These are phyloP conservation scores for Channa maculata DNA, from an alignment of 2,113 vertebrate genomes.

Conservation along the genomic window DNA sequence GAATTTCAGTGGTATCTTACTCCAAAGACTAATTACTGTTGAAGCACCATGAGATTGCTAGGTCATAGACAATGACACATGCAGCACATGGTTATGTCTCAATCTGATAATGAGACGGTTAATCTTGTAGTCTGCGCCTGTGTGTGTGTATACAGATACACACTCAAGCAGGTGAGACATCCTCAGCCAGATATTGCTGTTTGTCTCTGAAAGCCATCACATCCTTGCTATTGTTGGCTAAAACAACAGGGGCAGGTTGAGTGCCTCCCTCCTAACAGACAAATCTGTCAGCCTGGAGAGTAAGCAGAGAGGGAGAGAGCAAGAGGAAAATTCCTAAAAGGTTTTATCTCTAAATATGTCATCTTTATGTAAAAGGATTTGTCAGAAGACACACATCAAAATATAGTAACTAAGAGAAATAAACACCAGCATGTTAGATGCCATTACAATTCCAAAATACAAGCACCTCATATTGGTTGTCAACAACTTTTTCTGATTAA, in stretches of 20 bases:
- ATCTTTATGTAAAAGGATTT: constrained; percentile 18
- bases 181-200: constrained; percentile 73
- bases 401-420: constrained; percentile 22
- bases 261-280: constrained; percentile 58
- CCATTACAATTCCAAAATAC: constrained; percentile 1
- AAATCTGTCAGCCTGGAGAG: constrained; percentile 62
- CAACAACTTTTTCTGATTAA: too few species aligned
- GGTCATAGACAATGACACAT: constrained; percentile 15
- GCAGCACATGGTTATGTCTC: constrained; percentile 24
- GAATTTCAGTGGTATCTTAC: neutral
- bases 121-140: constrained; percentile 21
- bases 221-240: constrained; percentile 81
- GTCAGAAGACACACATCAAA: constrained; percentile 18
- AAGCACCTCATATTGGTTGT: constrained; percentile 1
- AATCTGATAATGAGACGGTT: constrained; percentile 26
- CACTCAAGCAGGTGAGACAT: constrained; percentile 62
- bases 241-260: constrained; percentile 77
- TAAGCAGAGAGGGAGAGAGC: neutral
- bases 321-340: constrained; percentile 31
- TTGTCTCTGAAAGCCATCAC: constrained; percentile 80
- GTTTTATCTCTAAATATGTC: constrained; percentile 48
- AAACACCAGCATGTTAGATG: constrained; percentile 14
- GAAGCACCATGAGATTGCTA: constrained; percentile 29
- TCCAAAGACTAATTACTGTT: constrained; percentile 17
- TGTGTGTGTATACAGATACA: constrained; percentile 39